phyloP scores from a whole-genome alignment of 2,888 invertebrate species.

The Ichneumoninae sp. region DNA sequence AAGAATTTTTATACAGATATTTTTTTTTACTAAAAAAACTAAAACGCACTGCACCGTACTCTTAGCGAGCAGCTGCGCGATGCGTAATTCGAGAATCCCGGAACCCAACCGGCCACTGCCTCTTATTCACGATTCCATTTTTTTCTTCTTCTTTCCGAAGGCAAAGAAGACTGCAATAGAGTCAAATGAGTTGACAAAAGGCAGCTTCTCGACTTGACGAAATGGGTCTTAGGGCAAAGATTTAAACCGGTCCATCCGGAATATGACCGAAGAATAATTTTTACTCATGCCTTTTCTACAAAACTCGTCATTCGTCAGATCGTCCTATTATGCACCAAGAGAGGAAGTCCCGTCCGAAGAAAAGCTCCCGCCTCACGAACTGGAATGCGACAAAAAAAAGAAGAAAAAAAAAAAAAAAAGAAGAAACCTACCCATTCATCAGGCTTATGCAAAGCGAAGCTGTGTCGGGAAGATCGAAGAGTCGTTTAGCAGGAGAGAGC shows the following conservation, averaged over 20 bases:
- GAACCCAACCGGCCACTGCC: constrained; percentile 47
- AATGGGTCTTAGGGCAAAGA: background rate
- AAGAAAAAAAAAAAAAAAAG: background rate
- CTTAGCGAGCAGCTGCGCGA: constrained; percentile 75
- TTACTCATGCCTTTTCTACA: background rate
- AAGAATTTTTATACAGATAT: too few relatives aligned
- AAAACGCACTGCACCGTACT: background rate
- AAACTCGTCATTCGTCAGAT: constrained; percentile 13
- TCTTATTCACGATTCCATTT: constrained; percentile 16
- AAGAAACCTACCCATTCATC: background rate
- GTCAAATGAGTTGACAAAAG: constrained; percentile 48
- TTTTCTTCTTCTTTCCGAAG: background rate
- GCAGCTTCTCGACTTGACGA: constrained; percentile 39
- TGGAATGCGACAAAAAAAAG: background rate
- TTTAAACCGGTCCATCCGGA: constrained; percentile 47
- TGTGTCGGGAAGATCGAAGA: background rate
- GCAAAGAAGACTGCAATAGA: background rate
- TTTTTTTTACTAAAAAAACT: background rate
- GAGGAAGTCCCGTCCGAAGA: background rate
- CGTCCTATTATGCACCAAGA: background rate
- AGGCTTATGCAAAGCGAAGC: background rate
- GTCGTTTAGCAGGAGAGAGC: constrained; percentile 31
- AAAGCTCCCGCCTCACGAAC: background rate
- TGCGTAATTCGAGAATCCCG: constrained; percentile 72
- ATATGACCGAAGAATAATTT: constrained; percentile 11